Percentiles rank a stretch among this genome's conserved stretches.
Evolutionary conservation across 2,113 vertebrate genomes (phyloP).

Genomic region (Erythrocebus patas): DNA sequence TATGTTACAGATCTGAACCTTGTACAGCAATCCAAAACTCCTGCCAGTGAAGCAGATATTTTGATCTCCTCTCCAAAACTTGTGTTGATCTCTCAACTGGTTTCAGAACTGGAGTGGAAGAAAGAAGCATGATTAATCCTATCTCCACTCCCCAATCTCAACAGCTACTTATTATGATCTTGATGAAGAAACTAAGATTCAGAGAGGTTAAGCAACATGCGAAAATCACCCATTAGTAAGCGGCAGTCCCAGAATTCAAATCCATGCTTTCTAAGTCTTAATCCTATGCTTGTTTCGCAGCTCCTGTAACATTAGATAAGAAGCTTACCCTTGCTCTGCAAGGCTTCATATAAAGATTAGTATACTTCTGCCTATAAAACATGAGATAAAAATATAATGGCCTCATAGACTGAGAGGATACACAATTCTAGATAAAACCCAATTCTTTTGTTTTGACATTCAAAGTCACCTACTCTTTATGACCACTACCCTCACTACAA

Average conservation of each 20-base stretch:
- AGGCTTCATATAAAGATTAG: background rate
- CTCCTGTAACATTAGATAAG: background rate
- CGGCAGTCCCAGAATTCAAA: background rate
- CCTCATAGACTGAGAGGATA: background rate
- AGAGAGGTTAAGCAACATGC: background rate
- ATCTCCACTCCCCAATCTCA: background rate
- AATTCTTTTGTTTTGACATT: background rate
- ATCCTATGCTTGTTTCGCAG: background rate
- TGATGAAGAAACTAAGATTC: background rate
- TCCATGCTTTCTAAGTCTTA: background rate
- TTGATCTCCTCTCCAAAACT: background rate
- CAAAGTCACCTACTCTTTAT: background rate
- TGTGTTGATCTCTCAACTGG: background rate
- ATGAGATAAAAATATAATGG: background rate
- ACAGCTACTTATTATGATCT: background rate
- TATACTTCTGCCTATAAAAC: background rate
- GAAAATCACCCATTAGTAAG: background rate
- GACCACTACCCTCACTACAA: background rate
- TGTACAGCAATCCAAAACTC: background rate
- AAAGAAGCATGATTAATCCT: background rate
- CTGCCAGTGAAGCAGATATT: background rate
- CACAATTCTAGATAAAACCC: background rate
- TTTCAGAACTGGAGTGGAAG: background rate
- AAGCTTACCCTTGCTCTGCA: background rate
- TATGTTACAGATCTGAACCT: background rate